Base-by-base conservation (phyloP, 2,113 vertebrate genomes). In the Dicentrarchus labrax region DNA sequence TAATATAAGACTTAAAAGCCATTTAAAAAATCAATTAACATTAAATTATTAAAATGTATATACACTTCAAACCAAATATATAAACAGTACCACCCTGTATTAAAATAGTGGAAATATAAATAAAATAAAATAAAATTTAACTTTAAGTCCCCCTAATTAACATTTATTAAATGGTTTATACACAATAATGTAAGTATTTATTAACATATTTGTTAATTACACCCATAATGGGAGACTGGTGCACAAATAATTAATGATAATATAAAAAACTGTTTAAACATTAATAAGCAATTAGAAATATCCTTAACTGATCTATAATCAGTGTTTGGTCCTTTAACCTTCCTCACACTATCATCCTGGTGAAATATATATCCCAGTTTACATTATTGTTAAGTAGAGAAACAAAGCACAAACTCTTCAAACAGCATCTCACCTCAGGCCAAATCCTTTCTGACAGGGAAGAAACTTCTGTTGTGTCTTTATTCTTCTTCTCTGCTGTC, bases 401-500 rank as follows among this genome's bases (percentile, higher is more conserved):
- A 56, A 65, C 60, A 54, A 67, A 78, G 48, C 36, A 45, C 60
- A 76, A 72, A 85, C 53, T 84, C 72, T n/a, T 65, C 70, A 72
- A 77, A 69, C 38, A 36, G 13, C 19, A 38, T 48, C 43, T 50
- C 21, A 22, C 56, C 50, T 48, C 78, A 80, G 39, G 50, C 80
- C 79, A 80, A 83, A 76, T 70, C 68, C 30, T 65, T 62, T 86
- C 43, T 72, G 82, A 73, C 75, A 73, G 68, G n/a, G 7, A 24
- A 56, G 60, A 61, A 85, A 83, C 47, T 85, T 85, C 15, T 71
- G 17, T 70, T 73, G 30, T 15, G 10, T 57, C 54, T 22, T 41
- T n/a, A 80, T 78, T 16, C 13, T 78, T 60, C 41, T 5, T 60
- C 48, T 85, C 51, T 61, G 57, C 85, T 78, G 80, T 90, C 76